Conservation (phyloP, 2,113 vertebrate species). For the Eudyptes chrysolophus region DNA sequence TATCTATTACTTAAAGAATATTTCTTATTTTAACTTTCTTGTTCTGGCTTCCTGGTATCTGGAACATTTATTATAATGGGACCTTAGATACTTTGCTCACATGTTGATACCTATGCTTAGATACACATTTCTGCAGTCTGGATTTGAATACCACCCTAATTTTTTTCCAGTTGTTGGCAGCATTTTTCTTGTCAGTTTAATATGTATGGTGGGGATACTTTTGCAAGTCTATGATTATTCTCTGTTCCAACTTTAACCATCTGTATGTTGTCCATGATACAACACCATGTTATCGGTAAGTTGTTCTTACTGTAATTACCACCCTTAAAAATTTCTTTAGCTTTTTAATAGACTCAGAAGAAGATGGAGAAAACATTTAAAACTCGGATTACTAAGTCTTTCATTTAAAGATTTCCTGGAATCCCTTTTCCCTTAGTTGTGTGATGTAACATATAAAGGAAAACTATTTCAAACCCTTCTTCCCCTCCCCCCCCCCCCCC, state of each 20-base stretch:
- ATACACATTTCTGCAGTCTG: not conserved
- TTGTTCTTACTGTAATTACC: not conserved
- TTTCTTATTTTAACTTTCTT: not conserved
- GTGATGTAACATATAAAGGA: not conserved
- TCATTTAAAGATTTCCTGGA: not conserved
- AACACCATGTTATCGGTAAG: not conserved
- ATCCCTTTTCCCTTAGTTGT: not conserved
- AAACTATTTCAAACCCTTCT: not conserved
- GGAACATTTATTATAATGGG: not conserved
- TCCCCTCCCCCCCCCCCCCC: accelerated
- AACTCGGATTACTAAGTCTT: not conserved
- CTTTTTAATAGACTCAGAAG: not conserved
- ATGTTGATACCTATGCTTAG: not conserved
- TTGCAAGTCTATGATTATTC: not conserved
- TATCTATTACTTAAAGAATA: not conserved
- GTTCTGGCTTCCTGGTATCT: not conserved
- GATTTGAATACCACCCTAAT: not conserved
- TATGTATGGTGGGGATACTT: not conserved
- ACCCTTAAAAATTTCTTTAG: not conserved
- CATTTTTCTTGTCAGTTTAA: not conserved
- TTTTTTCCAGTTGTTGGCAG: not conserved
- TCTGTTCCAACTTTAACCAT: not conserved
- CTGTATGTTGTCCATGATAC: not conserved
- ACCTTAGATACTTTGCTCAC: not conserved
- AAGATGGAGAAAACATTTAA: not conserved